Evolutionary conservation across 2,888 invertebrate species (phyloP).

Genomic region (Clitarchus hookeri): DNA sequence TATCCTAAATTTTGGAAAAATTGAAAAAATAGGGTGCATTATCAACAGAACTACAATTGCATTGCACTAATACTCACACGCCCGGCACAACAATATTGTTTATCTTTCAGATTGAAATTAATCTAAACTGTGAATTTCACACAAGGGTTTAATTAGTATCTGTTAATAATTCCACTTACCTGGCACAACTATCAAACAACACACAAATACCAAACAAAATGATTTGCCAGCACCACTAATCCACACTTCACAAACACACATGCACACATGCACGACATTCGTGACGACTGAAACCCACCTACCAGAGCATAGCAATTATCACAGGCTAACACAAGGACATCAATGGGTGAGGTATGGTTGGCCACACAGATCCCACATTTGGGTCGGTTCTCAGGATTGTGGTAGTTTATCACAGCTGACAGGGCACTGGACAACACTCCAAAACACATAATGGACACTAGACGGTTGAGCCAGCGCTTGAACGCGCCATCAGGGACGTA

Average conservation of each 20-base stretch:
- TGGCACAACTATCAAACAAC: neutral
- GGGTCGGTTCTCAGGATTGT: slow-evolving; percentile 85
- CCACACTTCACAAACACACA: neutral
- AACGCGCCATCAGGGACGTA: slow-evolving; percentile 76
- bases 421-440: slow-evolving; percentile 90
- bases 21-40: no score
- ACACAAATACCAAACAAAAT: no score
- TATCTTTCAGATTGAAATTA: no score
- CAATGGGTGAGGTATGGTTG: slow-evolving; percentile 98
- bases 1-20: no score
- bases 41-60: no score
- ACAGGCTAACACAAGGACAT: slow-evolving; percentile 94
- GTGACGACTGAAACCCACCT: slow-evolving; percentile 54
- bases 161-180: neutral
- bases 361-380: slow-evolving; percentile 93
- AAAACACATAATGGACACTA: slow-evolving; percentile 87
- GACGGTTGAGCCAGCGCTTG: slow-evolving; percentile 79
- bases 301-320: slow-evolving; percentile 98
- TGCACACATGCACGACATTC: neutral
- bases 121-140: no score
- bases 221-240: no score
- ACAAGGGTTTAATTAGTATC: no score
- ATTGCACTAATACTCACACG: no score
- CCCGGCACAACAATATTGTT: no score
- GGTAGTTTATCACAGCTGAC: slow-evolving; percentile 85